Evolutionary conservation across 2,888 invertebrate species (phyloP), one percentile per base, ranked within the genome.

Genomic region (Eumerus sabulonum): DNA sequence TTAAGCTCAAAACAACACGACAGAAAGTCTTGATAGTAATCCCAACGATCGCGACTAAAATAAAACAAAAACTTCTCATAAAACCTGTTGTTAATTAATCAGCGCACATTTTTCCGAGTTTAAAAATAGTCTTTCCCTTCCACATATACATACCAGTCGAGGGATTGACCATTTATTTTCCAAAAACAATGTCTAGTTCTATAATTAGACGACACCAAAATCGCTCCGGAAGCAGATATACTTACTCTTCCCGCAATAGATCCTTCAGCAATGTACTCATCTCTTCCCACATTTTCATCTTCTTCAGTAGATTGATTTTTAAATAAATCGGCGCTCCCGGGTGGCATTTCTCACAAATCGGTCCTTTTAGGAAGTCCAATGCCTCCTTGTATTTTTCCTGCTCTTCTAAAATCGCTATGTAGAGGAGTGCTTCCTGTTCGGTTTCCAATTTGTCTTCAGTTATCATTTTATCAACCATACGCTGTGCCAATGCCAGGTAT

Each of bases 381-480:
- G 96, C 94, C 85, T 96, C 95, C 83, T 94, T 92, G 89, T 93
- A 93, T 88, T 97, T 98, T 38, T 92, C 92, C 87, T 94, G 93
- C 13, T 94, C 90, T 84, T 96, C 93, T 51, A 96, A 89, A 76
- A 98, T 95, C 91, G 97, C 95, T 66, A 98, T 90, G 89, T 97
- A 98, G 47, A 98, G 91, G 70, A 96, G 93, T 0, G 97, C 94
- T 88, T 99, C 98, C 89, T 97, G 97, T 87, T 98, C 98, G 0
- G 97, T 96, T 86, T 97, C 96, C 85, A 97, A 91, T 90, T 96
- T 96, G 83, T 94, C 94, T 81, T 97, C 96, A 4, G 92, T 90
- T 64, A 97, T 94, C 86, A 96, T 93, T 87, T 98, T 98, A 83
- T 94, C 92, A 27, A 98, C 93, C 98, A 99, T 98, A 87, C 96